Percentiles rank a stretch among this genome's conserved stretches.
Evolutionary conservation across 2,888 invertebrate genomes (phyloP).

Genomic region (Ganaspis brasiliensis): DNA sequence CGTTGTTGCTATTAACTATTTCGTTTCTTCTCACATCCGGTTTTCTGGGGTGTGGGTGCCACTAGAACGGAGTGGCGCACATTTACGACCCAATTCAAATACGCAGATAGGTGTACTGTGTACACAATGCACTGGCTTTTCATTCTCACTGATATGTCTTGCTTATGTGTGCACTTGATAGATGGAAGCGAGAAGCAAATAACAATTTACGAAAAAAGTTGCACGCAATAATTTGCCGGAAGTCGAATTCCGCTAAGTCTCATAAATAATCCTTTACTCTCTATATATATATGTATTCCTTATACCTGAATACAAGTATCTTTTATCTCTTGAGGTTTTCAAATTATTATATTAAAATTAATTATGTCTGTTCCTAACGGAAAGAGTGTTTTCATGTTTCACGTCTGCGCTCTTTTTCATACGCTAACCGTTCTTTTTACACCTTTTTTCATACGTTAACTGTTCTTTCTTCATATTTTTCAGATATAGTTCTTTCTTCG

Average conservation of each 20-base stretch:
- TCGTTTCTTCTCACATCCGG: conserved; percentile 64
- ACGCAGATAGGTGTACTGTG: conserved; percentile 7
- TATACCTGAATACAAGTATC: too few relatives aligned
- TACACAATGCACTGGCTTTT: conserved; percentile 29
- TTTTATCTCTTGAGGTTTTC: too few relatives aligned
- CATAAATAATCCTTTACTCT: conserved; percentile 15
- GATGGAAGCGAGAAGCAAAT: not conserved
- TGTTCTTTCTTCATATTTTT: too few relatives aligned
- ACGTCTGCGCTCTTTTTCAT: too few relatives aligned
- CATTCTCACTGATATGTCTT: not conserved
- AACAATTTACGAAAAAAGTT: conserved; percentile 4
- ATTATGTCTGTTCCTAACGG: too few relatives aligned
- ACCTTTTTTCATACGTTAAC: too few relatives aligned
- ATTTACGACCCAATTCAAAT: conserved; percentile 43
- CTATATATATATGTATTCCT: too few relatives aligned
- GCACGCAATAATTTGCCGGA: conserved; percentile 17
- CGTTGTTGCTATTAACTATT: conserved; percentile 72
- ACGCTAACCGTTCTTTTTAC: too few relatives aligned
- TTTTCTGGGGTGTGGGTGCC: conserved; percentile 56
- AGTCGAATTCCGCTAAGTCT: not conserved
- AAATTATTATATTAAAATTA: too few relatives aligned
- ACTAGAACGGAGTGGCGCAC: conserved; percentile 55
- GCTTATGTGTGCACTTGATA: not conserved
- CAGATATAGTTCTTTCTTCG: too few relatives aligned
- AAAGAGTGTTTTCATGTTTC: too few relatives aligned